Evolutionary conservation across 2,888 invertebrate genomes (phyloP).

Genomic region (Stenotaenia linearis): DNA sequence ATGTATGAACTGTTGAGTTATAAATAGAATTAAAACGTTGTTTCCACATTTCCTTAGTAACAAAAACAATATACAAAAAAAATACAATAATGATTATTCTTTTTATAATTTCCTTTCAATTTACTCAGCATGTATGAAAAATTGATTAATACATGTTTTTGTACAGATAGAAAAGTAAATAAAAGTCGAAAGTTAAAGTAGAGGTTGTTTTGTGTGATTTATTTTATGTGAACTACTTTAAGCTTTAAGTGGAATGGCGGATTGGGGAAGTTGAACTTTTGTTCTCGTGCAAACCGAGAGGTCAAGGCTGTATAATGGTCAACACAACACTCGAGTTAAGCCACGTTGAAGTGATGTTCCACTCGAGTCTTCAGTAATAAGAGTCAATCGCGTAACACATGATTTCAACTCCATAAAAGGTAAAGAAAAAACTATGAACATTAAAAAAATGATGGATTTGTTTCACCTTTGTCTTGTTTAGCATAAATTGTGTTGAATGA

Average conservation of each 20-base stretch:
- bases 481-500: background rate
- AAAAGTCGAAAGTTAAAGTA: background rate
- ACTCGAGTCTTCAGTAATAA: background rate
- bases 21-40: background rate
- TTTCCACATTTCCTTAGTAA: background rate
- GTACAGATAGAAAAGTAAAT: background rate
- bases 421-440: background rate
- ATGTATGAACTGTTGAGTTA: too few relatives aligned
- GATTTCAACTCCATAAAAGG: background rate
- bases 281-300: background rate
- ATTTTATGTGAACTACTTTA: background rate
- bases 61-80: too few relatives aligned
- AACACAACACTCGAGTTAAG: background rate
- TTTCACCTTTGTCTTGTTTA: background rate
- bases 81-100: too few relatives aligned
- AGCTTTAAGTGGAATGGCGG: background rate
- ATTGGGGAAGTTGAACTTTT: conserved; percentile 21
- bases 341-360: background rate
- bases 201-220: background rate
- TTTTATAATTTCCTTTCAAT: too few relatives aligned
- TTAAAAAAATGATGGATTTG: background rate
- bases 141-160: background rate
- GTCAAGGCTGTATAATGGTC: conserved; percentile 14
- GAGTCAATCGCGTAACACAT: background rate
- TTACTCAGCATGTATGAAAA: too few relatives aligned